A percentile compares a stretch with the other conserved stretches of the same genome.
These are phyloP conservation scores for Azorinus chamasolen DNA, from an alignment of 2,888 invertebrate species.

Conservation along the genomic window DNA sequence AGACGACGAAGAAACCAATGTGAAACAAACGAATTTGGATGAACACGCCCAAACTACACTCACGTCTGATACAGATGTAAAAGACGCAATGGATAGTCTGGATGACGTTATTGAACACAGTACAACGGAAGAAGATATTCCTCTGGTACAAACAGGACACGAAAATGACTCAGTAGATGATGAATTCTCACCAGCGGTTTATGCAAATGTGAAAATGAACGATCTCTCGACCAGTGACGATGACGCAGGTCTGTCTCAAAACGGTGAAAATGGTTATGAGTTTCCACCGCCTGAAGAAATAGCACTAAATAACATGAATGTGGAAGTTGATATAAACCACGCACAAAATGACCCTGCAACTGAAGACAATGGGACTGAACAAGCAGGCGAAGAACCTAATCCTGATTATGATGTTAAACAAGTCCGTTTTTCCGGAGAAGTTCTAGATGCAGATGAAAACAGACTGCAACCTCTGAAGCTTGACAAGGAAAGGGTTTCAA, in stretches of 20 bases:
- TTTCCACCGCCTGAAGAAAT: too few relatives aligned
- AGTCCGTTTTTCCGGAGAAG: slow-evolving; percentile 70
- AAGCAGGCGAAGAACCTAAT: slow-evolving; percentile 64
- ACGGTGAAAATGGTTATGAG: too few relatives aligned
- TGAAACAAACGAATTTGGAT: too few relatives aligned
- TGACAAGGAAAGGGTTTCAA: background rate
- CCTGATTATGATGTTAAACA: slow-evolving; percentile 76
- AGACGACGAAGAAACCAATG: too few relatives aligned
- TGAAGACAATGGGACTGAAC: background rate
- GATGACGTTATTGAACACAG: background rate
- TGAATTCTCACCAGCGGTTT: background rate
- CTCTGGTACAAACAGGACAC: too few relatives aligned
- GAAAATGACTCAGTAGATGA: background rate
- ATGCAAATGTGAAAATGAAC: slow-evolving; percentile 12
- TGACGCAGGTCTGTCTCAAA: too few relatives aligned
- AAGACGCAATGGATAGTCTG: slow-evolving; percentile 53
- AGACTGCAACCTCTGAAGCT: slow-evolving; percentile 58
- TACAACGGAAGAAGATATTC: too few relatives aligned
- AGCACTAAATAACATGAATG: too few relatives aligned
- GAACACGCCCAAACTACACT: too few relatives aligned
- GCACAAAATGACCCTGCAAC: too few relatives aligned
- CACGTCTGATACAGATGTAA: background rate
- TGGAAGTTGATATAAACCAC: too few relatives aligned
- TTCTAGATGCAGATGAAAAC: slow-evolving; percentile 62
- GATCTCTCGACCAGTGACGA: too few relatives aligned